These are phyloP conservation scores for Lepidocolaptes lacrymiger DNA, from an alignment of 2,797 vertebrate species.

Conservation along the genomic window DNA sequence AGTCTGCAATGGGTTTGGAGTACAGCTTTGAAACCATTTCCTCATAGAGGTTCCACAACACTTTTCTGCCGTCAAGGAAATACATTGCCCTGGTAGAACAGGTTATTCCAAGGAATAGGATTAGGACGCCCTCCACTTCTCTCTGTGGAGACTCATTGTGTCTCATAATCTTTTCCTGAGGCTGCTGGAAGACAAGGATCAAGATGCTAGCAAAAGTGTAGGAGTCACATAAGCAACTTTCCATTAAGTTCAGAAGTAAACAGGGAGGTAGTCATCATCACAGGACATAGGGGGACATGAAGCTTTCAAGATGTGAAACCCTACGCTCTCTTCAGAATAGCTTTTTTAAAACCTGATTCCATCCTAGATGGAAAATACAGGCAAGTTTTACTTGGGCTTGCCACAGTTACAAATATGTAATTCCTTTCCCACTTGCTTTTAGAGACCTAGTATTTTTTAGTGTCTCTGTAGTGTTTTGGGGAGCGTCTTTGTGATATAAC, in stretches of 20 bases:
- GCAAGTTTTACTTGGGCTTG: background rate
- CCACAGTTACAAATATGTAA: background rate
- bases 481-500: background rate
- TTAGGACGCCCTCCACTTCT: background rate
- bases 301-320: background rate
- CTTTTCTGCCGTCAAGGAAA: background rate
- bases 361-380: background rate
- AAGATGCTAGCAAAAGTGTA: background rate
- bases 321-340: background rate
- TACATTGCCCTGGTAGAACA: background rate
- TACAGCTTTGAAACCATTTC: background rate
- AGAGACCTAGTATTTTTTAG: background rate
- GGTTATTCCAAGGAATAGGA: background rate
- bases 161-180: background rate
- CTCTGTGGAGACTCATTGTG: background rate
- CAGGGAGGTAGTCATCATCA: background rate
- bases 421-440: background rate
- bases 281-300: background rate
- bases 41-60: background rate
- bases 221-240: background rate
- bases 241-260: background rate
- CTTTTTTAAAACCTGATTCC: background rate
- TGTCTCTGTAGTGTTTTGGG: background rate
- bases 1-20: background rate
- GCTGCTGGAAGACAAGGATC: conserved; percentile 5